Conservation (phyloP, 2,113 vertebrate genomes). For the Pterocles orientalis region DNA sequence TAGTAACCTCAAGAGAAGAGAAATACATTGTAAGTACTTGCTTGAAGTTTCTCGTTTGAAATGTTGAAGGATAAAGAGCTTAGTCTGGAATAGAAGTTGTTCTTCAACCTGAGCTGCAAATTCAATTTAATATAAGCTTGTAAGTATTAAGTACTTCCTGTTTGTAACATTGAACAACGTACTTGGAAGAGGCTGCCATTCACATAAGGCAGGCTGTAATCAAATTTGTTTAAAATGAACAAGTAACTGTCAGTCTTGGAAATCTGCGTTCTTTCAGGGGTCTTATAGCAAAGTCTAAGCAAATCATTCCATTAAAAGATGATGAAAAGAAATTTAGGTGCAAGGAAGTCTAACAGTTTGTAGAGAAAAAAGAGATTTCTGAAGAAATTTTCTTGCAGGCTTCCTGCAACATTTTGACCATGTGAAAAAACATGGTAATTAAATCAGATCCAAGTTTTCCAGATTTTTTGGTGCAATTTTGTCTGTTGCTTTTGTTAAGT, state of each 20-base stretch:
- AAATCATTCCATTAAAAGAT: not conserved
- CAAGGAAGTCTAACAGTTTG: not conserved
- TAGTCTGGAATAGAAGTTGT: not conserved
- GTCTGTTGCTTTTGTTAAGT: not conserved
- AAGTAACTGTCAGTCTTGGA: not conserved
- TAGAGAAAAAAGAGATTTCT: not conserved
- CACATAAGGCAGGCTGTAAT: not conserved
- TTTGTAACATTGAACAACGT: not conserved
- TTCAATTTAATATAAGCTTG: slow-evolving; percentile 38
- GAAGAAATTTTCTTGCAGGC: not conserved
- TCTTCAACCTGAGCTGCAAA: slow-evolving; percentile 9
- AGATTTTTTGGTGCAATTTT: not conserved
- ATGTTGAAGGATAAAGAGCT: slow-evolving; percentile 47
- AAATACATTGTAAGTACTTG: not conserved
- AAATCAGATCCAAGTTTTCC: not conserved
- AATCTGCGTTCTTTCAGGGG: not conserved
- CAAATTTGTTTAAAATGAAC: not conserved
- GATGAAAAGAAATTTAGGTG: not conserved
- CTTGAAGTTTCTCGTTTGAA: slow-evolving; percentile 26
- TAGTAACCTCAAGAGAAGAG: not conserved
- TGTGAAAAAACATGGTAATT: not conserved
- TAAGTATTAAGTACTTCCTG: slow-evolving; percentile 22
- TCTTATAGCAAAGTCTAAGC: not conserved
- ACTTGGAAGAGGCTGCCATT: not conserved
- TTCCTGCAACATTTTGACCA: not conserved